Percentiles rank a stretch among this genome's conserved stretches.
phyloP scores from a whole-genome alignment of 2,888 invertebrate species.

The Acanthococcus lagerstroemiae region DNA sequence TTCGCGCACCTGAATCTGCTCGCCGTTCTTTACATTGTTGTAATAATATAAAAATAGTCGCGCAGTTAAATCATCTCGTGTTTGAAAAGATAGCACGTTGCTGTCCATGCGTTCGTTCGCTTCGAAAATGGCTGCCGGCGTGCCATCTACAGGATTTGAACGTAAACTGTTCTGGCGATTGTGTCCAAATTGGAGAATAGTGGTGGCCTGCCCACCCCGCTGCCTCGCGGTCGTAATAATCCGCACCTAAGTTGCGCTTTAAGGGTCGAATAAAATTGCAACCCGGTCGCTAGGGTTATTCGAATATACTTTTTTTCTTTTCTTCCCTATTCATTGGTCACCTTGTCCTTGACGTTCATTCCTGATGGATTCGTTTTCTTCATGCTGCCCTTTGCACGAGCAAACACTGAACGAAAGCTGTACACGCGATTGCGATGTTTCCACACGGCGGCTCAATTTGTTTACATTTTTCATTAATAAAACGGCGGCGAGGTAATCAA shows the following conservation, averaged over 20 bases:
- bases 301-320: too few species aligned
- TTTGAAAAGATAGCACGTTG: conserved; percentile 15
- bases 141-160: conserved; percentile 8
- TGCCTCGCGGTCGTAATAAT: not conserved
- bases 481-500: too few species aligned
- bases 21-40: conserved; percentile 9
- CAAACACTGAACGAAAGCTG: too few species aligned
- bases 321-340: too few species aligned
- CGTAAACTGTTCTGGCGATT: not conserved
- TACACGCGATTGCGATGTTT: too few species aligned
- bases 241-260: not conserved
- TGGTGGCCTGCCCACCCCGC: not conserved
- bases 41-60: conserved; percentile 16
- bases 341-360: too few species aligned
- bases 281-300: too few species aligned
- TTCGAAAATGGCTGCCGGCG: conserved; percentile 3
- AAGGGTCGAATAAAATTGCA: not conserved
- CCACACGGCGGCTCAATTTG: too few species aligned
- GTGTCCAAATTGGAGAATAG: too few species aligned
- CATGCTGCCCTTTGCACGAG: too few species aligned
- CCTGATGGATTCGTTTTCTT: too few species aligned
- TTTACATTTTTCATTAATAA: too few species aligned
- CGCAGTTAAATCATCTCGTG: conserved; percentile 5
- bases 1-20: conserved; percentile 2
- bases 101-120: conserved; percentile 2